These are phyloP conservation scores for Gasterosteus aculeatus DNA, from an alignment of 2,113 vertebrate species.

Conservation along the genomic window DNA sequence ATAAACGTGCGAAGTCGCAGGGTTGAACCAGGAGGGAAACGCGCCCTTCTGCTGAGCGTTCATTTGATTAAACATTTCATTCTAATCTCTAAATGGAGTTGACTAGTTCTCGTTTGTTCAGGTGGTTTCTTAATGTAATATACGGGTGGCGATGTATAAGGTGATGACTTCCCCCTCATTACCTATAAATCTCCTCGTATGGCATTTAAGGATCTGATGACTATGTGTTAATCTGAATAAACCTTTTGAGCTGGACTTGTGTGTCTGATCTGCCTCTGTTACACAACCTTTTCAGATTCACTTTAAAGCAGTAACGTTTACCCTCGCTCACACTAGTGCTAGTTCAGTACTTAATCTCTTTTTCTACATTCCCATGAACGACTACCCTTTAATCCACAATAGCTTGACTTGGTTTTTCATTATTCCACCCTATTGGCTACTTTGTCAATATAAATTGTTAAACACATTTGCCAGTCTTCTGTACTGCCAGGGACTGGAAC, in stretches of 20 bases:
- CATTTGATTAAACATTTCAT: not conserved
- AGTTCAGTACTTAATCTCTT: not conserved
- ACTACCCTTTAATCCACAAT: too few relatives aligned
- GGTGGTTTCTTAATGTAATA: conserved; percentile 1
- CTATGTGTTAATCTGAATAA: conserved; percentile 56
- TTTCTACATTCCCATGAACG: not conserved
- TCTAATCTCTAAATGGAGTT: not conserved
- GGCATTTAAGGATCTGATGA: not conserved
- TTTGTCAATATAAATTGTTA: too few relatives aligned
- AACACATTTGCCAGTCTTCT: too few relatives aligned
- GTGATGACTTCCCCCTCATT: not conserved
- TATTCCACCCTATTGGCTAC: too few relatives aligned
- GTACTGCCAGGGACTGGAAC: too few relatives aligned
- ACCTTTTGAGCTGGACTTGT: conserved; percentile 63
- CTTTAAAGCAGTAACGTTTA: not conserved
- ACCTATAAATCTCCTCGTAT: not conserved
- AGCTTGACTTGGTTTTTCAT: too few relatives aligned
- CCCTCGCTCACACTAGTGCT: not conserved
- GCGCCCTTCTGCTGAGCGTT: not conserved
- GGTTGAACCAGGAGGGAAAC: not conserved
- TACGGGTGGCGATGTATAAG: not conserved
- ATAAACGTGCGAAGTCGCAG: conserved; percentile 50
- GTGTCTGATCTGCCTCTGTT: not conserved
- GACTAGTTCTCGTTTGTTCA: not conserved
- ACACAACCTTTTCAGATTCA: too few relatives aligned